Evolutionary conservation across 2,113 vertebrate species (phyloP), one percentile per base, ranked within the genome.

Genomic region (Podilymbus podiceps): DNA sequence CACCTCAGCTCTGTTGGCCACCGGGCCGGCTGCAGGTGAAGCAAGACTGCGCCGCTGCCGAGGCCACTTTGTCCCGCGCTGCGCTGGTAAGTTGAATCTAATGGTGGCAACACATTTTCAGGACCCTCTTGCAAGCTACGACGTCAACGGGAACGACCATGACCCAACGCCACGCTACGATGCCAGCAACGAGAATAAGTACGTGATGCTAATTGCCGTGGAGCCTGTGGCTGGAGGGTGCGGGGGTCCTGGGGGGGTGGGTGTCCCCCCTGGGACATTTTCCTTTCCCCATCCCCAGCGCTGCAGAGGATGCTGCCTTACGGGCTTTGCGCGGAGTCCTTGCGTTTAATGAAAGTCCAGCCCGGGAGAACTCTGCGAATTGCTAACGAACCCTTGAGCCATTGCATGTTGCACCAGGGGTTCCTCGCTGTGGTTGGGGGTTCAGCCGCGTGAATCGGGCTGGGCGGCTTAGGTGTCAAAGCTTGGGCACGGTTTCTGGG

Each of bases 121-220:
- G 99, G 99, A 99, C 80, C 98, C 99, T 74, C 98, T 98, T 2
- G 99, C 99, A 11, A 99, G 99, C 94, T 99, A 99, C 5, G 99
- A 99, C 10, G 98, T 99, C 92, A 99, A 99, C 2, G 99, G 99
- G 30, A 99, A 99, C 0, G 99, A 99, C 94, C 98, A 98, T 0
- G 99, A 99, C 74, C 99, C 99, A 0, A 99, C 98, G 24, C 99
- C 99, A 1, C 98, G 99, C 55, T 99, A 99, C 0, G 98, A 99
- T 35, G 98, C 98, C 95, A 99, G 98, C 98, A 99, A 99, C 5
- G 99, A 99, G 95, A 99, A 99, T 89, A 99, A 99, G 99, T 99
- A 97, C 2, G 95, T 95, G 67, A 35, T 18, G 31, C 21, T 21
- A 7, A 56, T 12, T 55, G 33, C 38, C 11, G 1, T 3, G 17